Evolutionary conservation across 2,888 invertebrate species (phyloP).

Genomic region (Caenorhabditis sulstoni): DNA sequence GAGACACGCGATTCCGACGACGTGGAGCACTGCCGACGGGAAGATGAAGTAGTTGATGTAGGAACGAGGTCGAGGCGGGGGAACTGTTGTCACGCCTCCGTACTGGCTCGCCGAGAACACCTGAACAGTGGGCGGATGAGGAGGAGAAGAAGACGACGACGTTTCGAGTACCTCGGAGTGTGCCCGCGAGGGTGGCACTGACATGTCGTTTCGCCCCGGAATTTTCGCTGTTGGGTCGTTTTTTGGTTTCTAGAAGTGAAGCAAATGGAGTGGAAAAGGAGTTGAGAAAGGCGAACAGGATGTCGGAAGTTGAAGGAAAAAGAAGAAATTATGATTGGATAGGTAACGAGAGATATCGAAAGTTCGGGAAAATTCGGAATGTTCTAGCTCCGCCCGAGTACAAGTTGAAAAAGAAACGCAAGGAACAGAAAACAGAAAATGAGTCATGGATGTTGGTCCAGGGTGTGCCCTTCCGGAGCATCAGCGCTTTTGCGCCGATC

Average conservation of each 20-base stretch:
- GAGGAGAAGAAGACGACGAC: not conserved
- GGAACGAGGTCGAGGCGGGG: conserved; percentile 61
- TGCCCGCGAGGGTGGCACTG: conserved; percentile 78
- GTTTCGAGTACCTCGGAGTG: conserved; percentile 73
- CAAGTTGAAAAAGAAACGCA: not conserved
- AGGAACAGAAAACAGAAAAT: conserved; percentile 9
- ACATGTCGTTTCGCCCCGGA: conserved; percentile 71
- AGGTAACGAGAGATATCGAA: not conserved
- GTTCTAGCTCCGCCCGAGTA: not conserved
- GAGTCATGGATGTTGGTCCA: conserved; percentile 33
- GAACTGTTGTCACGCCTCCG: conserved; percentile 71
- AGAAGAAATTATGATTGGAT: not conserved
- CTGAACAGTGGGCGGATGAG: conserved; percentile 25
- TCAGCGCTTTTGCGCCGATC: conserved; percentile 24
- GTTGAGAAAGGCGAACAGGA: conserved; percentile 16
- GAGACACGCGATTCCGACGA: conserved; percentile 81
- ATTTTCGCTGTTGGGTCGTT: conserved; percentile 51
- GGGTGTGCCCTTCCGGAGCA: conserved; percentile 52
- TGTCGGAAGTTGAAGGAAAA: conserved; percentile 28
- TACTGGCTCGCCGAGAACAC: conserved; percentile 80
- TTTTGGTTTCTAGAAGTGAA: conserved; percentile 30
- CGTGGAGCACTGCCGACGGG: conserved; percentile 81
- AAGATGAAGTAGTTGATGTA: conserved; percentile 81
- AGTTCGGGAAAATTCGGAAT: no score
- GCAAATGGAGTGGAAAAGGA: not conserved